phyloP scores from a whole-genome alignment of 2,888 invertebrate species.

The Pseudeuparius sepicola region DNA sequence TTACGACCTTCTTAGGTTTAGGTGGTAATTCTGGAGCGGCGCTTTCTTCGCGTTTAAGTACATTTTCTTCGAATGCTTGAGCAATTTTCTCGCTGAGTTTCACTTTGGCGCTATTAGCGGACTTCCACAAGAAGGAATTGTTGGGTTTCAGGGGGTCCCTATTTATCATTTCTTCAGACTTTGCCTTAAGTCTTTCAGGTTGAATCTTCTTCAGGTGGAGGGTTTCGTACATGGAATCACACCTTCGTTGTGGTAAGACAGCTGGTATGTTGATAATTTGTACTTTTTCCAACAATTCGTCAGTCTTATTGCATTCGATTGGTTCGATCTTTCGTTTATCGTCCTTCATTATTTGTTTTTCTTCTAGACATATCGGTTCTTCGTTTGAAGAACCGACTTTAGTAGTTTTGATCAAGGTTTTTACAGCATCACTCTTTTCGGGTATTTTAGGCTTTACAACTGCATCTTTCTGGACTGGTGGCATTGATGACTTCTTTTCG shows the following conservation, averaged over 20 bases:
- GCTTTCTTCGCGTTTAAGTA: slow-evolving; percentile 2
- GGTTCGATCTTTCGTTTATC: too few relatives aligned
- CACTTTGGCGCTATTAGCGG: too few relatives aligned
- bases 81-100: slow-evolving; percentile 19
- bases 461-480: slow-evolving; percentile 37
- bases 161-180: slow-evolving; percentile 21
- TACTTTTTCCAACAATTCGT: too few relatives aligned
- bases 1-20: slow-evolving; percentile 18
- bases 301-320: too few relatives aligned
- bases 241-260: slow-evolving; percentile 28
- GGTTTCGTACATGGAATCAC: slow-evolving; percentile 34
- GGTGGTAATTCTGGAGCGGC: slow-evolving; percentile 13
- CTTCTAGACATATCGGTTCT: too few relatives aligned
- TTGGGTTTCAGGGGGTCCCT: slow-evolving; percentile 45
- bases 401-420: slow-evolving; percentile 8
- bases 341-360: too few relatives aligned
- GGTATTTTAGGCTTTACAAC: slow-evolving; percentile 48
- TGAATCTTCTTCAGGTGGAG: slow-evolving; percentile 24
- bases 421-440: slow-evolving; percentile 41
- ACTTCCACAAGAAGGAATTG: slow-evolving; percentile 55
- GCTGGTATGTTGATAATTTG: slow-evolving; percentile 32
- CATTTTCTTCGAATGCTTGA: slow-evolving; percentile 8
- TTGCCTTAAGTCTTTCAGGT: slow-evolving; percentile 21
- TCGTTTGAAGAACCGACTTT: too few relatives aligned
- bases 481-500: slow-evolving; percentile 29